phyloP scores from a whole-genome alignment of 2,888 invertebrate genomes.

The Ectemnius continuus region DNA sequence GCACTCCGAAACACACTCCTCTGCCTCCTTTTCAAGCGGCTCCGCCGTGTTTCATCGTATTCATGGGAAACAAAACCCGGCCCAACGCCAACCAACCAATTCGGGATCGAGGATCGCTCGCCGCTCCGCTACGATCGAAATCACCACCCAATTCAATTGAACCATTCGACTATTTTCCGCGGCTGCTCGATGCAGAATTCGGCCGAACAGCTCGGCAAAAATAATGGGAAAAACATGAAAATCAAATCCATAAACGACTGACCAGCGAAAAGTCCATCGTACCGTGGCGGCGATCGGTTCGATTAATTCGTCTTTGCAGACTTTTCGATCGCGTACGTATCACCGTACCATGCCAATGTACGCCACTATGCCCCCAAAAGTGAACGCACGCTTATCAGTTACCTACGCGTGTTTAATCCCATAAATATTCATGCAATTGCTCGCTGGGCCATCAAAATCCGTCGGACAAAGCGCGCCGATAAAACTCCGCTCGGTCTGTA shows the following conservation, averaged over 20 bases:
- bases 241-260: not conserved
- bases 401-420: conserved; percentile 11
- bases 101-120: not conserved
- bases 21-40: too few relatives aligned
- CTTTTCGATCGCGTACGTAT: conserved; percentile 30
- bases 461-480: conserved; percentile 12
- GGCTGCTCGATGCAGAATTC: too few relatives aligned
- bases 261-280: conserved; percentile 20
- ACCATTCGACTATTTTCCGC: too few relatives aligned
- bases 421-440: conserved; percentile 33
- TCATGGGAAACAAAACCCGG: conserved; percentile 20
- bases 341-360: conserved; percentile 28
- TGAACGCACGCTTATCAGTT: conserved; percentile 16
- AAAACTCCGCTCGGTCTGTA: too few relatives aligned
- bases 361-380: conserved; percentile 23
- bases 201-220: not conserved
- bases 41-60: not conserved
- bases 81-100: not conserved
- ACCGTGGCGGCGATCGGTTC: conserved; percentile 16
- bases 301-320: conserved; percentile 32
- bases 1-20: too few relatives aligned
- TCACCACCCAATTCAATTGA: not conserved
- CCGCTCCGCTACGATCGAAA: conserved; percentile 31
- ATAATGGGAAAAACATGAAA: not conserved
- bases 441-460: conserved; percentile 4